Base-by-base conservation (phyloP, 2,797 vertebrate species). In the Sebastiscus tertius region DNA sequence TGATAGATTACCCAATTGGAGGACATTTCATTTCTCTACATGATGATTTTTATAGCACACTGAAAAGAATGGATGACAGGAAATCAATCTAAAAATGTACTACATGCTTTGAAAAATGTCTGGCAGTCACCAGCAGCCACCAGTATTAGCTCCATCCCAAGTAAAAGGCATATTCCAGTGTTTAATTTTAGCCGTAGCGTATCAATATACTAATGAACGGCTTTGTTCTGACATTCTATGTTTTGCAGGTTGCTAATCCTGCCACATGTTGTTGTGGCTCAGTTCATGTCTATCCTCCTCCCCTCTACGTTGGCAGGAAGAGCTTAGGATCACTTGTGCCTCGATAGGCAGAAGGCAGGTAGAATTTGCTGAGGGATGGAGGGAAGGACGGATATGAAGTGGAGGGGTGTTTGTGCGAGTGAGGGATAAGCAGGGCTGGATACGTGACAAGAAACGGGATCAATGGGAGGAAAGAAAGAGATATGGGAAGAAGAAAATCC, bases 391-490 rank as follows among this genome's bases (percentile, higher is more conserved):
- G 87, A 77, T 59, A 63, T 76, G 80, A 73, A 71, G 83, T 49
- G 75, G 75, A 73, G 59, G 69, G 73, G 39, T 85, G 86, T 83
- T 88, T 89, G 87, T 89, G 89, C 74, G 16, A 87, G 82, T 42
- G 65, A 84, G 81, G 92, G 91, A 91, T 93, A 92, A 92, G 89
- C 87, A 74, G 85, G 75, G 81, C 87, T 94, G 89, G 90, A 92
- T 88, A 88, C 69, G 84, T 91, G 91, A 94, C 90, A 94, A 91
- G 84, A 81, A 92, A 92, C 6, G 31, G 78, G 88, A 94, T 94
- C 87, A 92, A 90, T 89, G 80, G 63, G 71, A 86, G 77, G 72
- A 74, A 80, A 85, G 87, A 75, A 87, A 89, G 86, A 82, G 87
- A 92, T 85, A 79, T 54, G 72, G 69, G 81, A 85, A 80, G 79